These are phyloP conservation scores for Drosophila meridionalis DNA, from an alignment of 2,888 invertebrate species.

Conservation along the genomic window DNA sequence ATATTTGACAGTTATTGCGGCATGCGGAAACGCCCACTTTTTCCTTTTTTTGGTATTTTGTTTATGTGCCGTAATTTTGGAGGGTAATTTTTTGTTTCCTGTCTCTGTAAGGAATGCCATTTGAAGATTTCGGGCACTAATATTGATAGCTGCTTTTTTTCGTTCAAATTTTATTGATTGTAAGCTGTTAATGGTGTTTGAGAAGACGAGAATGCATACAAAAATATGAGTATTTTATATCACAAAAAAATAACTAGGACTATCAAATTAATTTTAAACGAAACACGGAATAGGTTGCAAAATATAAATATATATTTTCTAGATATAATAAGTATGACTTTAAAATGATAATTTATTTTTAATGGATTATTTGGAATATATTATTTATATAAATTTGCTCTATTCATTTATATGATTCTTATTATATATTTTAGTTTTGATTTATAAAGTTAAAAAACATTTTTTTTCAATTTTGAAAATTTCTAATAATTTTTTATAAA, in stretches of 20 bases:
- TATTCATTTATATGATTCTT: too few species aligned
- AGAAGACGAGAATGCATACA: background rate
- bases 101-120: conserved; percentile 24
- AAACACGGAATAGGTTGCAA: too few species aligned
- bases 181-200: conserved; percentile 13
- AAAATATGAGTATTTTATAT: background rate
- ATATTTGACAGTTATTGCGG: conserved; percentile 76
- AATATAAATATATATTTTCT: too few species aligned
- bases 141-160: conserved; percentile 19
- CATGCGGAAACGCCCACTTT: conserved; percentile 71
- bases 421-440: too few species aligned
- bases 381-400: too few species aligned
- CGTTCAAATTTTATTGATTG: conserved; percentile 30
- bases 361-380: too few species aligned
- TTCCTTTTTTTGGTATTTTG: conserved; percentile 30
- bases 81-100: conserved; percentile 26
- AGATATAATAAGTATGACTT: too few species aligned
- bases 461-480: too few species aligned
- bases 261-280: too few species aligned
- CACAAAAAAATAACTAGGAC: background rate
- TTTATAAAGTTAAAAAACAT: too few species aligned
- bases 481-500: too few species aligned
- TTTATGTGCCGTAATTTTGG: conserved; percentile 49
- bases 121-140: conserved; percentile 21
- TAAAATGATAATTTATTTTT: too few species aligned